phyloP scores from a whole-genome alignment of 2,888 invertebrate genomes.

The Heteropelma amictum region DNA sequence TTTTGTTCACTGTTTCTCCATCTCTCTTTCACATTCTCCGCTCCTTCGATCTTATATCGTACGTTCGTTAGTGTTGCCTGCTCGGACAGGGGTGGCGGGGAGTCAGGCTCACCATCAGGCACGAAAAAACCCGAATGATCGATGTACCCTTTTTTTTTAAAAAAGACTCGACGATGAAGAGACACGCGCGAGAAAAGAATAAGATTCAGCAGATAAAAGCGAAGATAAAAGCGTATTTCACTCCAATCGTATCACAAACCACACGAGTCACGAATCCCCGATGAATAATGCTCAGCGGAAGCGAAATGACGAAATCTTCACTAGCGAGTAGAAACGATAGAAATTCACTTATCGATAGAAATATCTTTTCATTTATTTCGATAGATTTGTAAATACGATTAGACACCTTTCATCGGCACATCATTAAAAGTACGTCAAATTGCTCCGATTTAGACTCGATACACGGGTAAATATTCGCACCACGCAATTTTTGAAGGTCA shows the following conservation, averaged over 20 bases:
- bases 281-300: conserved; percentile 21
- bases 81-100: conserved; percentile 77
- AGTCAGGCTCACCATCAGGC: conserved; percentile 78
- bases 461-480: too few relatives aligned
- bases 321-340: conserved; percentile 51
- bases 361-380: conserved; percentile 2
- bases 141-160: conserved; percentile 71
- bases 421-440: too few relatives aligned
- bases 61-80: conserved; percentile 76
- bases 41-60: conserved; percentile 61
- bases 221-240: conserved; percentile 22
- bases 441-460: too few relatives aligned
- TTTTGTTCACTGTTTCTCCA: not conserved
- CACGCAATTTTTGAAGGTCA: not conserved
- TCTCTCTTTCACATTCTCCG: conserved; percentile 36
- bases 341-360: conserved; percentile 41
- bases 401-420: conserved; percentile 29
- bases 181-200: conserved; percentile 3
- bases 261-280: conserved; percentile 13
- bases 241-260: conserved; percentile 13
- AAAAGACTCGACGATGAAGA: conserved; percentile 47
- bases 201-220: not conserved
- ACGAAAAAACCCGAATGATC: conserved; percentile 76
- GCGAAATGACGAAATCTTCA: conserved; percentile 30
- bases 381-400: conserved; percentile 44